Evolutionary conservation across 2,888 invertebrate species (phyloP).

Genomic region (Pseudococcus viburni): DNA sequence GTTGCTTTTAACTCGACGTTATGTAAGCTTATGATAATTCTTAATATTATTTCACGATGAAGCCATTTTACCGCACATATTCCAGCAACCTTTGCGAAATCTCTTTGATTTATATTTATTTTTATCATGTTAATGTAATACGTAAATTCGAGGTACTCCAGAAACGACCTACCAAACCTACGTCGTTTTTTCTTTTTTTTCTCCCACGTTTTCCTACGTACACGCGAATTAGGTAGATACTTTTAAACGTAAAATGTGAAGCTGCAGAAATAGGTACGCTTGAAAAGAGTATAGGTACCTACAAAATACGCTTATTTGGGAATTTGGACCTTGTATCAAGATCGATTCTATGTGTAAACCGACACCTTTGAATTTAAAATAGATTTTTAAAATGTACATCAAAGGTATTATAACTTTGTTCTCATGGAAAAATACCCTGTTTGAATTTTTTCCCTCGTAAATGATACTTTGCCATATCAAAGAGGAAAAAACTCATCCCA

Average conservation of each 20-base stretch:
- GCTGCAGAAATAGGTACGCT: background rate
- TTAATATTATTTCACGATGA: slow-evolving; percentile 5
- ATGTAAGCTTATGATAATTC: slow-evolving; percentile 39
- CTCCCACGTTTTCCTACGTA: background rate
- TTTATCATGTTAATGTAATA: background rate
- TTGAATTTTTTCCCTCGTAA: background rate
- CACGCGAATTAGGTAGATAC: background rate
- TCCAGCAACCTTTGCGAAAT: background rate
- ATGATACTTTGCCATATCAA: background rate
- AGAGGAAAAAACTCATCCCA: background rate
- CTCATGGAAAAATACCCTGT: background rate
- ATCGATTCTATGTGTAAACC: background rate
- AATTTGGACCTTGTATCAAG: background rate
- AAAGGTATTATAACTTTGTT: background rate
- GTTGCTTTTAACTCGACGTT: slow-evolving; percentile 15
- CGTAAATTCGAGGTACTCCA: slow-evolving; percentile 5
- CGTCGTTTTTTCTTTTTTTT: background rate
- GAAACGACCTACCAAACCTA: background rate
- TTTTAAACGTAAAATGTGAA: background rate
- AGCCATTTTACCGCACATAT: slow-evolving; percentile 35
- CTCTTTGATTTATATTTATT: slow-evolving; percentile 35
- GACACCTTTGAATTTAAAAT: background rate
- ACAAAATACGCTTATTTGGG: background rate
- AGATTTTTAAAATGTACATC: background rate
- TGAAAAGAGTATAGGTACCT: background rate